A percentile compares a stretch with the other conserved stretches of the same genome.
phyloP scores from a whole-genome alignment of 2,888 invertebrate species.

The Agrotis exclamationis region DNA sequence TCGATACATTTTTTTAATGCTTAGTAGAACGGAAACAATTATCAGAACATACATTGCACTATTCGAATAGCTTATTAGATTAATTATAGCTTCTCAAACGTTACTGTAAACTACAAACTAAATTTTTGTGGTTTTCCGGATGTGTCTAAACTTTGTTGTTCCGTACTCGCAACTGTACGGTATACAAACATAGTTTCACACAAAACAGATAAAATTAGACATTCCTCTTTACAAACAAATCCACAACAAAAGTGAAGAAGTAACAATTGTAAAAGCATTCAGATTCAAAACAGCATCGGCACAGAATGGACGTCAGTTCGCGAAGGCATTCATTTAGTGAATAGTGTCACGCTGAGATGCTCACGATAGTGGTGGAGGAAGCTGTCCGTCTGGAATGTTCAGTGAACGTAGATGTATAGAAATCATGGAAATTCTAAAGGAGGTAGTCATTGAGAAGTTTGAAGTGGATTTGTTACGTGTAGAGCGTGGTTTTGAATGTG shows the following conservation, averaged over 20 bases:
- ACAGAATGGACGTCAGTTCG: constrained; percentile 41
- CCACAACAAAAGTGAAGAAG: constrained; percentile 37
- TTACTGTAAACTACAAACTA: no score
- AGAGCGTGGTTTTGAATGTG: neutral
- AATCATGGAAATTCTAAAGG: constrained; percentile 4
- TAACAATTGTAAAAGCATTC: constrained; percentile 52
- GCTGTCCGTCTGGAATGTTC: constrained; percentile 37
- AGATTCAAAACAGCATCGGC: constrained; percentile 43
- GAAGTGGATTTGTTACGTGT: neutral
- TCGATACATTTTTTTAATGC: neutral
- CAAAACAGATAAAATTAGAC: neutral
- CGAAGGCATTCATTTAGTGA: constrained; percentile 59
- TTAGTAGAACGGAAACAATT: neutral
- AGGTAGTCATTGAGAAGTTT: neutral
- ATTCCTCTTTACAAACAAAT: constrained; percentile 3
- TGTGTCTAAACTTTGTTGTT: no score
- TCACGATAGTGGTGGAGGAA: constrained; percentile 51
- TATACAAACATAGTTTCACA: no score
- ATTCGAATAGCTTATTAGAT: no score
- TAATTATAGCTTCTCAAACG: no score
- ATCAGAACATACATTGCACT: no score
- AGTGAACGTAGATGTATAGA: constrained; percentile 19
- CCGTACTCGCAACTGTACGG: no score
- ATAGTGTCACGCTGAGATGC: constrained; percentile 56
- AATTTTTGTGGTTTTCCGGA: no score